Percentiles rank a stretch among this genome's conserved stretches.
Evolutionary conservation across 23 tunicate species (phyloP).

Genomic region (Styela clava): DNA sequence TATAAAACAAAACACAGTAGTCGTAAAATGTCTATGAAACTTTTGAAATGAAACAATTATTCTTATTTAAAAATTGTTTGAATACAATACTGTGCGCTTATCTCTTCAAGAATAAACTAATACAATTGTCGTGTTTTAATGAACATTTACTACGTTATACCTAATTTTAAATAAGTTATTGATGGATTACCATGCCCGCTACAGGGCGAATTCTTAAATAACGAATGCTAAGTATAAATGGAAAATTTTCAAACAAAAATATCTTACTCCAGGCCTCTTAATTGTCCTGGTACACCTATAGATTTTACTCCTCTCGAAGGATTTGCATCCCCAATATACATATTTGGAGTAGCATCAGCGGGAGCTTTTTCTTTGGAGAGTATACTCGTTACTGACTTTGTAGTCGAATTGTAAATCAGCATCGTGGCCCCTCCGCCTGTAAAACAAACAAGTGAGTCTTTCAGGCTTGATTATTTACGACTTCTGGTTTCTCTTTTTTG

Average conservation of each 20-base stretch:
- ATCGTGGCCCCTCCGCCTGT: conserved; percentile 82
- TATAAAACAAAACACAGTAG: not conserved
- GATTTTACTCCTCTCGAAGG: conserved; percentile 7
- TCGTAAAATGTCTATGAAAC: too few species aligned
- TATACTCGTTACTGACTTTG: conserved; percentile 36
- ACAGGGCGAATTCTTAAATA: conserved; percentile 30
- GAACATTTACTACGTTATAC: too few species aligned
- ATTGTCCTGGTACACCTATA: conserved; percentile 66
- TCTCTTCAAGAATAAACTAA: too few species aligned
- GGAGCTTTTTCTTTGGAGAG: conserved; percentile 70
- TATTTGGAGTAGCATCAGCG: conserved; percentile 4
- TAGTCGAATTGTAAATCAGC: conserved; percentile 52
- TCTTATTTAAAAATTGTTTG: too few species aligned
- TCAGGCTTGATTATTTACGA: too few species aligned
- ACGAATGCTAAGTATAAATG: too few species aligned
- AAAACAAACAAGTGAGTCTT: not conserved
- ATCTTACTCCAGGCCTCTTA: conserved; percentile 51
- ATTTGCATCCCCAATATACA: conserved; percentile 8
- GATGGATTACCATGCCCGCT: conserved; percentile 23
- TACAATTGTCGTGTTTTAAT: too few species aligned
- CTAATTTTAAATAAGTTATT: conserved; percentile 28
- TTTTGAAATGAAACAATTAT: too few species aligned
- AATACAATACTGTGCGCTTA: too few species aligned
- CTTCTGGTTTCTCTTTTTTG: too few species aligned
- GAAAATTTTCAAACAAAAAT: too few species aligned